Evolutionary conservation across 2,113 vertebrate species (phyloP).

Genomic region (Lophochroa leadbeateri): DNA sequence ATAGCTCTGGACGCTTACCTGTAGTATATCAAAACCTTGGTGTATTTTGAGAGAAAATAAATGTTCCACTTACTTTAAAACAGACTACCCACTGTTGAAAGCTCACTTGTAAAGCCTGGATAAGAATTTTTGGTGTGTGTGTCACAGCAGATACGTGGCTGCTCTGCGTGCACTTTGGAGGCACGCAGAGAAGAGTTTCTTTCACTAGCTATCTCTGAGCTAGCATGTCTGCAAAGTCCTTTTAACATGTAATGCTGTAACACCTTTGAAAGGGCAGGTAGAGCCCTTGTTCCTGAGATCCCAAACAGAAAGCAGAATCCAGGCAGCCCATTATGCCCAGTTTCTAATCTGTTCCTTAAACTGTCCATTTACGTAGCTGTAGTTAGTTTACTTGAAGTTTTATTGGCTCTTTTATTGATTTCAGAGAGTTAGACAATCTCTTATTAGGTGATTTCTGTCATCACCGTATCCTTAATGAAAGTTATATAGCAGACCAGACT

Average conservation of each 20-base stretch:
- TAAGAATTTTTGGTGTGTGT: not conserved
- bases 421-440: not conserved
- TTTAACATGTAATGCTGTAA: not conserved
- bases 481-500: not conserved
- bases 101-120: not conserved
- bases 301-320: not conserved
- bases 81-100: not conserved
- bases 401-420: not conserved
- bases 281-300: not conserved
- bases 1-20: not conserved
- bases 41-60: constrained; percentile 3
- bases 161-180: not conserved
- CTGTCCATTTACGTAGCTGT: not conserved
- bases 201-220: not conserved
- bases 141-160: not conserved
- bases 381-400: not conserved
- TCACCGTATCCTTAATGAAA: not conserved
- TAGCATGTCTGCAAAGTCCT: not conserved
- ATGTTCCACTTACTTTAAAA: not conserved
- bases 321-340: not conserved
- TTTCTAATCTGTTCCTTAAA: not conserved
- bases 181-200: not conserved
- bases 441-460: not conserved
- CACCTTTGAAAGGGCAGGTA: not conserved
- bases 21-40: not conserved